These are phyloP conservation scores for Amphibalanus amphitrite DNA, from an alignment of 1,140 invertebrate genomes.

Conservation along the genomic window DNA sequence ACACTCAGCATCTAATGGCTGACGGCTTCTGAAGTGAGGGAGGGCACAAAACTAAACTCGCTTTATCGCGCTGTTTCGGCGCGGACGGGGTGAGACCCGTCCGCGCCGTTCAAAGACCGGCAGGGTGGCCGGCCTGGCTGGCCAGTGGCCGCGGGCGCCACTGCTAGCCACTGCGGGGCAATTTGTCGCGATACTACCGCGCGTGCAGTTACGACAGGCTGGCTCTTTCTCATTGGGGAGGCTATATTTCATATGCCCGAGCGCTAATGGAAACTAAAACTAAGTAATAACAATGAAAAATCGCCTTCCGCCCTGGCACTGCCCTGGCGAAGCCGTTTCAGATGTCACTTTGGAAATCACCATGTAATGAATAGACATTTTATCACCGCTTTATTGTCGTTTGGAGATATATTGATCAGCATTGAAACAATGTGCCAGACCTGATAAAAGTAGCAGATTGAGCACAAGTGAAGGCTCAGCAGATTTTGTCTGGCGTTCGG, in stretches of 20 bases:
- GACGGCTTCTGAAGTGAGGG: neutral
- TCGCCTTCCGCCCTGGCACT: neutral
- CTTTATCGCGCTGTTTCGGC: neutral
- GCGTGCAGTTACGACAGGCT: neutral
- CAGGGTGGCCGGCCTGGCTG: neutral
- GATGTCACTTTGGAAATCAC: conserved; percentile 1
- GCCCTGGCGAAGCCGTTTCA: neutral
- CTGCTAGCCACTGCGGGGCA: neutral
- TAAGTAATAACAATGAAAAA: conserved; percentile 2
- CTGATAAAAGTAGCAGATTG: neutral
- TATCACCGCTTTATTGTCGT: neutral
- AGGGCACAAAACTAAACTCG: neutral
- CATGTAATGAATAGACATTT: conserved; percentile 2
- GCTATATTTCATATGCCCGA: neutral
- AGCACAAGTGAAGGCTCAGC: too few relatives aligned
- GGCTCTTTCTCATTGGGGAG: neutral
- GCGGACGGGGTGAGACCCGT: neutral
- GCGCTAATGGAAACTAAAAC: conserved; percentile 1
- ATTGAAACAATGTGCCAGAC: neutral
- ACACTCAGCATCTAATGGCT: neutral
- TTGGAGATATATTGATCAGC: neutral
- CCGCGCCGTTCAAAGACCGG: neutral
- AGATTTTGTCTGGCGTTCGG: too few relatives aligned
- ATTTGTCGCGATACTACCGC: neutral
- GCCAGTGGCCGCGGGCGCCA: too few relatives aligned